Percentiles rank a stretch among this genome's conserved stretches.
phyloP scores from a whole-genome alignment of 2,888 invertebrate genomes.

The Tipula lateralis region DNA sequence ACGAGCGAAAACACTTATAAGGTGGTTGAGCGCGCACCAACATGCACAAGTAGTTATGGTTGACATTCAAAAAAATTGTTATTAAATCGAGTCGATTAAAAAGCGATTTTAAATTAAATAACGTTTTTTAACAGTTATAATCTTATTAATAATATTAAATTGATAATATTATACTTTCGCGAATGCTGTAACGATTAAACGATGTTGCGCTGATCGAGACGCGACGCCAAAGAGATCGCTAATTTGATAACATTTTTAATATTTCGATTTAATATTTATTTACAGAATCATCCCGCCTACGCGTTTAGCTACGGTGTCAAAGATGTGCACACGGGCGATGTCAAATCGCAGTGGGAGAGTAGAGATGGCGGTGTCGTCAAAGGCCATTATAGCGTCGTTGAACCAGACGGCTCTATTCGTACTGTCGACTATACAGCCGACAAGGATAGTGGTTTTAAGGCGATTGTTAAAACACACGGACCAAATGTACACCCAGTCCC shows the following conservation, averaged over 20 bases:
- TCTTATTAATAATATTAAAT: background rate
- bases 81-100: background rate
- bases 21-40: background rate
- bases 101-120: background rate
- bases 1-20: background rate
- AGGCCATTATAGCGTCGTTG: slow-evolving; percentile 60
- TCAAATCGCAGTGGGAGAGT: slow-evolving; percentile 57
- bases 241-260: no score
- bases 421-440: slow-evolving; percentile 56
- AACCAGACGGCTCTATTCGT: slow-evolving; percentile 60
- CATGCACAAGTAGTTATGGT: background rate
- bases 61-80: slow-evolving; percentile 7
- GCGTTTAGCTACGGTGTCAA: slow-evolving; percentile 57
- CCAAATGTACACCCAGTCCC: slow-evolving; percentile 47
- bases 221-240: no score
- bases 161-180: background rate
- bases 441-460: slow-evolving; percentile 53
- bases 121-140: background rate
- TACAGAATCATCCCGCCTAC: slow-evolving; percentile 53
- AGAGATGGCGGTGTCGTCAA: slow-evolving; percentile 53
- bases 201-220: background rate
- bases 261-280: slow-evolving; percentile 33
- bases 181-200: background rate
- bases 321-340: slow-evolving; percentile 55
- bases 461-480: slow-evolving; percentile 52